Evolutionary conservation across 2,888 invertebrate species (phyloP), one percentile per base, ranked within the genome.

Genomic region (Andrena hattorfiana): DNA sequence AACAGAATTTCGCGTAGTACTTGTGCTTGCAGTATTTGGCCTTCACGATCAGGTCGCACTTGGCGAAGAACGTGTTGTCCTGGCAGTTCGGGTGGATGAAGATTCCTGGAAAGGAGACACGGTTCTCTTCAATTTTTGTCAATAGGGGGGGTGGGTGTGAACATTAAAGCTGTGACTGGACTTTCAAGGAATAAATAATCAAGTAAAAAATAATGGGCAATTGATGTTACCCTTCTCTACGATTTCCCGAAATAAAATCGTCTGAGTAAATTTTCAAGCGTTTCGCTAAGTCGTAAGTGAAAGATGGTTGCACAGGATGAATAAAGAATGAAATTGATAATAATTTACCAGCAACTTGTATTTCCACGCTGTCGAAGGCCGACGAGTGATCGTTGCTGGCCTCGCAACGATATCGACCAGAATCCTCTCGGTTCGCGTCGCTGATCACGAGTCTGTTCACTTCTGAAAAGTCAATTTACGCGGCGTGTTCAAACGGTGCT

Each of bases 1-100:
- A 99, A 94, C 99, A 99, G 96, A 98, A 98, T 94, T 95, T 96
- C 86, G 98, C 98, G 94, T 99, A 99, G 95, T 98, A 99, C 87
- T 96, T 95, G 95, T 99, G 98, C n/a, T 95, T 95, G 94, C 99
- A 99, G 94, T 97, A 98, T 77, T 96, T 95, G 77, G 97, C 98
- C 91, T 96, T 95, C 2, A 99, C 98, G 90, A 99, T 99, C 75
- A 99, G 95, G 60, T 95, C 95, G 94, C 99, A 99, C 93, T 98
- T 97, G 71, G 99, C 98, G 93, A 98, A 97, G 95, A 96, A 97
- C 59, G 96, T 96, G 92, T 97, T 98, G 94, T 99, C 99, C 67
- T 96, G 96, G 93, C 99, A 99, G 90, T 96, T 96, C 13, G 97
- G 96, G 89, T 97, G 96, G 68, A 98, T 95, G 91, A 96, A 96